Evolutionary conservation across 2,113 vertebrate genomes (phyloP).

Genomic region (Anas platyrhynchos): DNA sequence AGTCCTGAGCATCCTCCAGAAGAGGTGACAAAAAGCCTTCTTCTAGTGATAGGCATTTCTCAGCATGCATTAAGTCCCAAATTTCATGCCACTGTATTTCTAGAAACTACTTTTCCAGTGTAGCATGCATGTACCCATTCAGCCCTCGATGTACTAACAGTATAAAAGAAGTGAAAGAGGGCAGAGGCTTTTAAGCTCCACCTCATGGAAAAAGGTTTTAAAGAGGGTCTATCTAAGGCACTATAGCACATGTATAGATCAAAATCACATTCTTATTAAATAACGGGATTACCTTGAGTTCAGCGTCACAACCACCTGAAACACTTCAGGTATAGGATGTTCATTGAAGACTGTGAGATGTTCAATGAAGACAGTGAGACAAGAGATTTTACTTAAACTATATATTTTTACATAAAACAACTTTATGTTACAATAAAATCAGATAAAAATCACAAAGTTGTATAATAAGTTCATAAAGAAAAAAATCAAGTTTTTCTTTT

Average conservation of each 20-base stretch:
- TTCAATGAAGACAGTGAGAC: conserved; percentile 46
- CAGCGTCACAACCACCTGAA: neutral
- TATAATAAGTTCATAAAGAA: conserved; percentile 76
- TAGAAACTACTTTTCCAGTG: neutral
- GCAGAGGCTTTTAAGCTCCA: neutral
- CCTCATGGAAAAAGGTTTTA: neutral
- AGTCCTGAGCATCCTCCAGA: neutral
- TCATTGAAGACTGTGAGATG: neutral
- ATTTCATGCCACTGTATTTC: neutral
- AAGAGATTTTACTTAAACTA: conserved; percentile 83
- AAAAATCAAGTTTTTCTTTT: conserved; percentile 68
- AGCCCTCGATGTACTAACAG: neutral
- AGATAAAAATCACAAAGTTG: conserved; percentile 85
- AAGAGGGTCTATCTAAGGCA: neutral
- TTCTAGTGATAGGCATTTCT: neutral
- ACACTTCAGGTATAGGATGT: neutral
- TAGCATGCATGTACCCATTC: neutral
- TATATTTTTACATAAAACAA: conserved; percentile 88
- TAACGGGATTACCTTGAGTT: neutral
- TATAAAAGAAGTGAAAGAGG: neutral
- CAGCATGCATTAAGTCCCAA: neutral
- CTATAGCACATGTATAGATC: neutral
- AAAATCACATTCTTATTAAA: neutral
- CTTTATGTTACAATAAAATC: conserved; percentile 86
- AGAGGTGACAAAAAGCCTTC: neutral